Base-by-base conservation (phyloP, 2,113 vertebrate genomes). In the Dasyornis broadbenti region DNA sequence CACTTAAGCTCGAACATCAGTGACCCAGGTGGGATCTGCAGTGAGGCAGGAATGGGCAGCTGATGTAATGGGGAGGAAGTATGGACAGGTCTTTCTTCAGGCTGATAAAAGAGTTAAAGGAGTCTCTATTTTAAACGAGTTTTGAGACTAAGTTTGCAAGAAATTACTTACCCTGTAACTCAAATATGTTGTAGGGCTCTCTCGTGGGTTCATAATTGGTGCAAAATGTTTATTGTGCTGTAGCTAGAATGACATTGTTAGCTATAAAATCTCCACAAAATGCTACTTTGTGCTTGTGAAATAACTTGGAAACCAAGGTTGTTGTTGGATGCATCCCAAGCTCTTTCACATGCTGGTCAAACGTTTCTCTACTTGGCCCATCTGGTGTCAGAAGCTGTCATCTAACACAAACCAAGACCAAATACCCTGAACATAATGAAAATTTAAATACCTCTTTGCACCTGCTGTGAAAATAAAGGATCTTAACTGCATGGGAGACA, bases 301-400 rank as follows among this genome's bases (percentile, higher is more conserved):
- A 96, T 94, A 95, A 82, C 82, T 96, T 95, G 88, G 82, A 97
- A 95, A 94, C 77, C 90, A 91, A 89, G 80, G 65, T 69, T 95
- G 86, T 27, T 39, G n/a, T 95, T 97, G 92, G 76, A 94, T 82
- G 45, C 39, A 56, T 94, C 85, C 89, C 94, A 96, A 9, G 23
- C 69, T 82, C 30, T 75, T 86, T 90, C 77, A 80, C 65, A 72
- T 65, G 85, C 80, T 0, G 28, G 72, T 95, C 60, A 95, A 71
- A 95, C 1, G 1, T 76, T 91, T 95, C 88, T 94, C 60, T 30
- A 5, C 84, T 94, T 97, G 86, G 81, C 83, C 90, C 92, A 90
- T 96, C 87, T 95, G 90, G 71, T 94, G 70, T 95, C 87, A 92
- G 92, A 84, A 95, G 50, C 95, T 88, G 91, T 96, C 88, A 84